phyloP scores from a whole-genome alignment of 2,113 vertebrate species.

The rabbit (Oryctolagus cuniculus) region DNA sequence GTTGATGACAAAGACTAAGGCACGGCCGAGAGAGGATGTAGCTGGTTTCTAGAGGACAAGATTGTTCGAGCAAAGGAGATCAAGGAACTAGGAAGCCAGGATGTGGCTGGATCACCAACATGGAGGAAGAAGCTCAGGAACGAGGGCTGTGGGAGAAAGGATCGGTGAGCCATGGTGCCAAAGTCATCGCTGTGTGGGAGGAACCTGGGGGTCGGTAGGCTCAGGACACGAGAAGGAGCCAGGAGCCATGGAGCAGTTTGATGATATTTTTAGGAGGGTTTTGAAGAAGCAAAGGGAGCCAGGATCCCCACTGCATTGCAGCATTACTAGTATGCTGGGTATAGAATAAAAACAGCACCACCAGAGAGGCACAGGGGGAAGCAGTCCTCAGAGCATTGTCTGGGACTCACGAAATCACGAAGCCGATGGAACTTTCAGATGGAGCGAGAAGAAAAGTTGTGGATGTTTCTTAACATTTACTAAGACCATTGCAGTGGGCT shows the following conservation, averaged over 20 bases:
- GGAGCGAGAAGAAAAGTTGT: background rate
- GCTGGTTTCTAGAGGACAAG: background rate
- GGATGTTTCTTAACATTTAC: background rate
- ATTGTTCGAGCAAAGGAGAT: background rate
- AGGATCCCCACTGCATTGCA: background rate
- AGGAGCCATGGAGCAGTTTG: background rate
- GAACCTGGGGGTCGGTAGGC: background rate
- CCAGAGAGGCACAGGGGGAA: background rate
- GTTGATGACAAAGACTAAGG: background rate
- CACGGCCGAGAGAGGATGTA: background rate
- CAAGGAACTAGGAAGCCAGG: background rate
- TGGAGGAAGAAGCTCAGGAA: background rate
- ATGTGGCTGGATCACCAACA: background rate
- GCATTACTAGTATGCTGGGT: background rate
- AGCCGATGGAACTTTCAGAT: background rate
- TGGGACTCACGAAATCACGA: background rate
- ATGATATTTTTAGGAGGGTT: background rate
- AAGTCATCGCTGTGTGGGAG: background rate
- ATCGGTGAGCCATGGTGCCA: background rate
- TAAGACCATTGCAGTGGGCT: background rate
- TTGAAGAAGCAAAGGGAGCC: background rate
- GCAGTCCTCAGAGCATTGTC: background rate
- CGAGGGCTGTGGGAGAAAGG: accelerated
- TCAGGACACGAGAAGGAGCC: background rate
- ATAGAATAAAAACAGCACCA: background rate